Conservation (phyloP, 1,140 invertebrate genomes). For the Oryzaephilus surinamensis region DNA sequence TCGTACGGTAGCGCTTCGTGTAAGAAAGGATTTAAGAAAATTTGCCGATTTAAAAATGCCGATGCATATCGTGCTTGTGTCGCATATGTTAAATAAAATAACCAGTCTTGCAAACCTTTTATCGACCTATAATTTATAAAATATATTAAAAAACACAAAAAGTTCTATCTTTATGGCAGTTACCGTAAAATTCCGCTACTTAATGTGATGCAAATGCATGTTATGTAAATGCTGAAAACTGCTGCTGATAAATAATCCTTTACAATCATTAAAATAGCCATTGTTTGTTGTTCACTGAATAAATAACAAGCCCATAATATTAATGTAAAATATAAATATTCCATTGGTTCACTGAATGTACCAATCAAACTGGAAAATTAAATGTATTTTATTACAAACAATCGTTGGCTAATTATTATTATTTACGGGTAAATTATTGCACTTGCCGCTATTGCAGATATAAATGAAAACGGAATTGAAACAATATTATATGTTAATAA, state of each 20-base stretch:
- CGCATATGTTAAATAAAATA: constrained; percentile 67
- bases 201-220: constrained; percentile 60
- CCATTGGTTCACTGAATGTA: constrained; percentile 38
- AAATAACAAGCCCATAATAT: constrained; percentile 70
- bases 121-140: constrained; percentile 43
- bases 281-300: constrained; percentile 73
- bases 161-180: constrained; percentile 12
- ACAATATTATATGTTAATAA: constrained; percentile 68
- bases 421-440: constrained; percentile 66
- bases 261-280: constrained; percentile 70
- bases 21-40: constrained; percentile 48
- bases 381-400: not conserved
- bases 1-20: constrained; percentile 41
- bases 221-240: constrained; percentile 63
- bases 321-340: constrained; percentile 50
- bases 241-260: constrained; percentile 65
- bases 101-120: constrained; percentile 64
- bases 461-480: constrained; percentile 67
- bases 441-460: constrained; percentile 53
- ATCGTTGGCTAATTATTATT: not conserved
- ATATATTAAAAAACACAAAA: not conserved
- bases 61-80: constrained; percentile 68
- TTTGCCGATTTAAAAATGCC: constrained; percentile 55
- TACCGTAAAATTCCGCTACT: constrained; percentile 72
- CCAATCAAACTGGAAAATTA: constrained; percentile 37